Evolutionary conservation across 2,888 invertebrate species (phyloP).

Genomic region (Linnaemya tessellans): DNA sequence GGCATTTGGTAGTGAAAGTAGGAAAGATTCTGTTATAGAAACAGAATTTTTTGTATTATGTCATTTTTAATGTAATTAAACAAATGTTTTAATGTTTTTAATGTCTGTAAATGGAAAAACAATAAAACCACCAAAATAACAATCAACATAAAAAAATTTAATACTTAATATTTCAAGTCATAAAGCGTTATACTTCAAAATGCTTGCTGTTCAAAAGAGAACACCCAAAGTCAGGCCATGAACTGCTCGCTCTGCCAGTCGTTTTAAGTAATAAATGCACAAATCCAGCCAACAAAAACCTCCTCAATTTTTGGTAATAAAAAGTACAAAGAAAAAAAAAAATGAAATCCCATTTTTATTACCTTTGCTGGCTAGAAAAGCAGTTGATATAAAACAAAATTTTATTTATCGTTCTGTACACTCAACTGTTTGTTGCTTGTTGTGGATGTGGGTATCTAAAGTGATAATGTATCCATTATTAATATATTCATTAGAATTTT

Average conservation of each 20-base stretch:
- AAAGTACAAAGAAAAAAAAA: constrained; percentile 39
- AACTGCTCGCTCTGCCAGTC: constrained; percentile 3
- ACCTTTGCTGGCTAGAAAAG: constrained; percentile 48
- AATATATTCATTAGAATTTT: constrained; percentile 36
- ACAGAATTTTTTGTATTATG: too few species aligned
- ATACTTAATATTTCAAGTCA: constrained; percentile 65
- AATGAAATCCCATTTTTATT: constrained; percentile 61
- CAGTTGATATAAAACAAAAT: constrained; percentile 34
- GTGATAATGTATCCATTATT: constrained; percentile 41
- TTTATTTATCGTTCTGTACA: constrained; percentile 31
- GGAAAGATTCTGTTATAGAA: too few species aligned
- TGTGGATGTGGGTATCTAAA: constrained; percentile 19
- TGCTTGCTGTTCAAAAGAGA: constrained; percentile 16
- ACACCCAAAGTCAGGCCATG: constrained; percentile 44
- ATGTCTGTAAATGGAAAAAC: constrained; percentile 69
- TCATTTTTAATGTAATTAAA: constrained; percentile 71
- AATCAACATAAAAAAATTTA: constrained; percentile 64
- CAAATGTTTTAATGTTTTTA: constrained; percentile 64
- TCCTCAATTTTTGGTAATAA: constrained; percentile 65
- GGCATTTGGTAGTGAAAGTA: not conserved
- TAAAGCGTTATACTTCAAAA: constrained; percentile 54
- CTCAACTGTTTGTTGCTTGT: constrained; percentile 7
- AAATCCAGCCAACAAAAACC: constrained; percentile 26
- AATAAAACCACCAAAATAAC: constrained; percentile 63
- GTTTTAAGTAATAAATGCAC: constrained; percentile 25